Evolutionary conservation across 2,113 vertebrate species (phyloP).

Genomic region (Pollimyrus isidori): DNA sequence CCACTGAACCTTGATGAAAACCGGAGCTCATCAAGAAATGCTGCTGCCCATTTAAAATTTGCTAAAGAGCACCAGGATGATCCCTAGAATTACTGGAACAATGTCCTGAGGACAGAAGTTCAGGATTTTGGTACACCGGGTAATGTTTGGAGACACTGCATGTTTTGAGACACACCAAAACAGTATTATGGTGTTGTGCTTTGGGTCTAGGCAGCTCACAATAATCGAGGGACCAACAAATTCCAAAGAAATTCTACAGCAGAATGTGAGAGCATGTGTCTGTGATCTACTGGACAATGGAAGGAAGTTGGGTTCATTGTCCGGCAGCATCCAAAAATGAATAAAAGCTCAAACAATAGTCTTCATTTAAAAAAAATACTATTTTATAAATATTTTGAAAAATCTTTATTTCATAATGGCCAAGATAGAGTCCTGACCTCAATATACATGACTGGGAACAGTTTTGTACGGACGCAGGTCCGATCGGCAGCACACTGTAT

Average conservation of each 20-base stretch:
- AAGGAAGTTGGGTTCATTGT: not conserved
- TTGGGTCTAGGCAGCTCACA: not conserved
- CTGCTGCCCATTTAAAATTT: not conserved
- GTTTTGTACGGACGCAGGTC: not conserved
- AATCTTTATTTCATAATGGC: not conserved
- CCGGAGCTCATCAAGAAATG: not conserved
- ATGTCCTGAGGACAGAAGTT: not conserved
- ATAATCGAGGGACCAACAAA: not conserved
- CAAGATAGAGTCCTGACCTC: not conserved
- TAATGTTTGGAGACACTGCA: not conserved
- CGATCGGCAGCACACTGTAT: not conserved
- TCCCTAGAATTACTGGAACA: not conserved
- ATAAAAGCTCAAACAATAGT: not conserved
- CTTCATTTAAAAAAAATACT: not conserved
- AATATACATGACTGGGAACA: not conserved
- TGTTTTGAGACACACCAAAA: not conserved
- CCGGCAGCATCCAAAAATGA: not conserved
- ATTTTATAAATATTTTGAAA: too few species aligned
- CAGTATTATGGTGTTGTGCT: not conserved
- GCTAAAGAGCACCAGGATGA: not conserved
- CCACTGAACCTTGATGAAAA: not conserved
- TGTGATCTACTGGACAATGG: not conserved
- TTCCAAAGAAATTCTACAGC: not conserved
- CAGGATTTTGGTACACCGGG: not conserved
- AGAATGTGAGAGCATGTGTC: not conserved